Evolutionary conservation across 2,797 vertebrate species (phyloP).

Genomic region (Ceyx erithaca): DNA sequence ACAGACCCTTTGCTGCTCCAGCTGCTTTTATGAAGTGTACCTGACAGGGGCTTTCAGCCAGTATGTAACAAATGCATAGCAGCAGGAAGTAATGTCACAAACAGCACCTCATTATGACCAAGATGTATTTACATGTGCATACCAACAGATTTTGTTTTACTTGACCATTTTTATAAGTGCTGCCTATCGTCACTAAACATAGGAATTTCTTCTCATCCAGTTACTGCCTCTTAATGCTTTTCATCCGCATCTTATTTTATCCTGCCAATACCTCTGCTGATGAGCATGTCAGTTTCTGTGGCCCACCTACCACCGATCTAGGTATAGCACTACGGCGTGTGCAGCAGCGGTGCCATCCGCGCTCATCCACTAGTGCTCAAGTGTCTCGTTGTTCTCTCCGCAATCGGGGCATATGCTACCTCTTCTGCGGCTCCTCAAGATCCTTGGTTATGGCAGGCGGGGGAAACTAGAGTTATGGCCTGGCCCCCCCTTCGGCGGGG

Average conservation of each 20-base stretch:
- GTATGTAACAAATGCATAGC: fast-evolving
- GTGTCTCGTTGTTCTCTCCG: fast-evolving
- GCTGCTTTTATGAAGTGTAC: not conserved
- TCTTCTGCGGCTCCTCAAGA: not conserved
- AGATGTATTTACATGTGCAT: fast-evolving
- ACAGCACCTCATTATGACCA: not conserved
- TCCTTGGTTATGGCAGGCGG: fast-evolving
- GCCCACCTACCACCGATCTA: fast-evolving
- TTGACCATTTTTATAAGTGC: fast-evolving
- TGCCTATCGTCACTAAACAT: fast-evolving
- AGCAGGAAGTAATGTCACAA: not conserved
- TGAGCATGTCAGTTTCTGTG: fast-evolving
- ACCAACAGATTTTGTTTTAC: not conserved
- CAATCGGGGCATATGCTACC: fast-evolving
- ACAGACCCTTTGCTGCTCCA: not conserved
- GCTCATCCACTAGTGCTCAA: fast-evolving
- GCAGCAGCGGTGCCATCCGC: fast-evolving
- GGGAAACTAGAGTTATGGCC: fast-evolving
- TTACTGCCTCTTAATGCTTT: not conserved
- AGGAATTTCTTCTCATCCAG: not conserved
- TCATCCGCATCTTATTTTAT: not conserved
- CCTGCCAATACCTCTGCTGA: fast-evolving
- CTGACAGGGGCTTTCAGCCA: not conserved
- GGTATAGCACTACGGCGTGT: fast-evolving
- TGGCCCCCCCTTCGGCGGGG: fast-evolving